Evolutionary conservation across 2,888 invertebrate species (phyloP).

Genomic region (Drosophila antonietae): DNA sequence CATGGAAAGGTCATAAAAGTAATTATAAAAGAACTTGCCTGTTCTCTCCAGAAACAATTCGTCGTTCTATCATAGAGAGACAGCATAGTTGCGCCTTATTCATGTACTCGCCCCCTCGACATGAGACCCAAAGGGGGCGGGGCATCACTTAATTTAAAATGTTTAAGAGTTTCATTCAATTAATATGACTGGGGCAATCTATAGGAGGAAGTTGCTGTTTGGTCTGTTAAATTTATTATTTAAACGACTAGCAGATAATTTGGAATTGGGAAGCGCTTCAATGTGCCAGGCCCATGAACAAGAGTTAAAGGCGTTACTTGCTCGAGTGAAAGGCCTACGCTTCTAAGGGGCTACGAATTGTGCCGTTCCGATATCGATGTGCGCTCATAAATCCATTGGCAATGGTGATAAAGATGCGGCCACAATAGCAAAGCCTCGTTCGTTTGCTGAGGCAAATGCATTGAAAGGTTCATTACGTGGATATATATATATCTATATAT

Average conservation of each 20-base stretch:
- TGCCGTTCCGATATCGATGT: conserved; percentile 19
- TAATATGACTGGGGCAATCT: conserved; percentile 24
- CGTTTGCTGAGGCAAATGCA: conserved; percentile 21
- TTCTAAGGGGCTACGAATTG: conserved; percentile 23
- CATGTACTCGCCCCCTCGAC: not conserved
- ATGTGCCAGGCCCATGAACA: not conserved
- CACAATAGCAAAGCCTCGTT: conserved; percentile 37
- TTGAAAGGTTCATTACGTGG: conserved; percentile 21
- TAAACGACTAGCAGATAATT: conserved; percentile 43
- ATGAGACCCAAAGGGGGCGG: not conserved
- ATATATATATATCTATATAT: not conserved
- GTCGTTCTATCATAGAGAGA: not conserved
- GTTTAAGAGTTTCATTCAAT: conserved; percentile 28
- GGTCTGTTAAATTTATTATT: conserved; percentile 39
- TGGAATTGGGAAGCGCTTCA: conserved; percentile 25
- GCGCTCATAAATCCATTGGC: conserved; percentile 52
- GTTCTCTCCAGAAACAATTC: not conserved
- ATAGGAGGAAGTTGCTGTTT: conserved; percentile 4
- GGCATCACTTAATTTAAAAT: conserved; percentile 11
- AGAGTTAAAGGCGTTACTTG: conserved; percentile 10
- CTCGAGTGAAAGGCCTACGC: conserved; percentile 44
- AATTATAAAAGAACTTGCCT: not conserved
- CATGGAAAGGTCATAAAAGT: not conserved
- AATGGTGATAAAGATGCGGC: conserved; percentile 56
- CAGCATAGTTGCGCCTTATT: not conserved